Evolutionary conservation across 2,888 invertebrate genomes (phyloP), one percentile per base, ranked within the genome.

Genomic region (Lycaena phlaeas): DNA sequence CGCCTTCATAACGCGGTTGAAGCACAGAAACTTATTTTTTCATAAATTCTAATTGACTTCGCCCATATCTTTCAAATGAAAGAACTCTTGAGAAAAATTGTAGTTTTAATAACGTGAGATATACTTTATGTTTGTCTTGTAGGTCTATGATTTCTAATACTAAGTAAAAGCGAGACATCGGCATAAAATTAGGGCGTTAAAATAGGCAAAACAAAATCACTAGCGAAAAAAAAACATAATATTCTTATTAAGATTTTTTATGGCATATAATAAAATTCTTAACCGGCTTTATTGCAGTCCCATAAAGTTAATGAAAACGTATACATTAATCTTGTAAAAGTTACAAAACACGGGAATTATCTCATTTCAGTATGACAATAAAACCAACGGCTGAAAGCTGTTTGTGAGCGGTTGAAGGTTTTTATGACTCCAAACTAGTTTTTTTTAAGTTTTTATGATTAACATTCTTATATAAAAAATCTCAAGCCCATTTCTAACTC

Each of bases 341-440:
- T 34, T 34, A 18, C 34, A 34, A 22, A 34, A 34, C 7, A 34
- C 7, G 9, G 34, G 34, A 12, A 18, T 27, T 34, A 34, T 9
- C 12, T 34, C 22, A 34, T 34, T 22, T 34, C 34, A 34, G 18
- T 18, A 11, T 18, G 34, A 22, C 34, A 9, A 12, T 34, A 34
- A 22, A 34, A 34, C 30, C 15, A 30, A 4, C 15, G 10, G 4
- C 34, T 34, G 22, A 22, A 34, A 22, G 2, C 18, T 11, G 34
- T 34, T 18, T 4, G 17, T 15, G 3, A 9, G 39, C 28, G 25
- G 39, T 25, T 30, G 12, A 30, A 31, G 31, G 30, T 39, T 39
- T 39, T 31, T 25, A 39, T 25, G 11, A 26, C 34, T 1, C n/a
- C 10, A 15, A 15, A n/a, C 15, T n/a, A 30, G 9, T 5, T 27